A percentile compares a stretch with the other conserved stretches of the same genome.
Conservation (phyloP, 2,113 vertebrate genomes). For the Orthonyx spaldingii region DNA sequence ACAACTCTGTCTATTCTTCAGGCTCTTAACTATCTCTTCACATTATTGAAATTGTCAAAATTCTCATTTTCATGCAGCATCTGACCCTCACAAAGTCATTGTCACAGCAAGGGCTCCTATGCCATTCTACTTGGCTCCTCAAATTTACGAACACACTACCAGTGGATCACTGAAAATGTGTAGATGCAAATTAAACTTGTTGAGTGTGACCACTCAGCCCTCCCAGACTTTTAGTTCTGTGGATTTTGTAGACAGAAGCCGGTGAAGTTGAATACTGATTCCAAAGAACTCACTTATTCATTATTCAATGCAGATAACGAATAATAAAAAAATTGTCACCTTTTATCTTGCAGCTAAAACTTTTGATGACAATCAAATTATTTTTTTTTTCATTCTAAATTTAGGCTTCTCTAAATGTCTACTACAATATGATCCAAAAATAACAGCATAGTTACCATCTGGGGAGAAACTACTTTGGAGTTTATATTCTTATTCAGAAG, state of each 20-base stretch:
- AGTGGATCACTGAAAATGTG: neutral
- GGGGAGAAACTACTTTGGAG: conserved; percentile 31
- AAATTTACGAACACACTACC: neutral
- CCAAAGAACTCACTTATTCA: conserved; percentile 49
- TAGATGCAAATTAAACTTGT: neutral
- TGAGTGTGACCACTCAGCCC: neutral
- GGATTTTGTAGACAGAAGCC: neutral
- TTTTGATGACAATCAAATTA: conserved; percentile 60
- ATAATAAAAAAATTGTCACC: neutral
- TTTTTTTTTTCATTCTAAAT: conserved; percentile 53
- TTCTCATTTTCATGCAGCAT: neutral
- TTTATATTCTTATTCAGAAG: conserved; percentile 44
- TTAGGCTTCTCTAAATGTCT: conserved; percentile 44
- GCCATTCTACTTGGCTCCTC: neutral
- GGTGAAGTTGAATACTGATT: conserved; percentile 11
- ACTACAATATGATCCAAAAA: conserved; percentile 56
- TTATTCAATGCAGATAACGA: conserved; percentile 55
- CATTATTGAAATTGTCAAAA: neutral
- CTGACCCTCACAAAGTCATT: fast-evolving
- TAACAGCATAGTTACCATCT: conserved; percentile 36
- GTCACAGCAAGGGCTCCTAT: neutral
- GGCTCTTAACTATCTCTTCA: neutral
- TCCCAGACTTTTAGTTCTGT: neutral
- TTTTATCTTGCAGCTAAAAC: conserved; percentile 54
- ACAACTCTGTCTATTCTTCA: neutral